Conservation (phyloP, 2,797 vertebrate species). For the Paguma larvata region DNA sequence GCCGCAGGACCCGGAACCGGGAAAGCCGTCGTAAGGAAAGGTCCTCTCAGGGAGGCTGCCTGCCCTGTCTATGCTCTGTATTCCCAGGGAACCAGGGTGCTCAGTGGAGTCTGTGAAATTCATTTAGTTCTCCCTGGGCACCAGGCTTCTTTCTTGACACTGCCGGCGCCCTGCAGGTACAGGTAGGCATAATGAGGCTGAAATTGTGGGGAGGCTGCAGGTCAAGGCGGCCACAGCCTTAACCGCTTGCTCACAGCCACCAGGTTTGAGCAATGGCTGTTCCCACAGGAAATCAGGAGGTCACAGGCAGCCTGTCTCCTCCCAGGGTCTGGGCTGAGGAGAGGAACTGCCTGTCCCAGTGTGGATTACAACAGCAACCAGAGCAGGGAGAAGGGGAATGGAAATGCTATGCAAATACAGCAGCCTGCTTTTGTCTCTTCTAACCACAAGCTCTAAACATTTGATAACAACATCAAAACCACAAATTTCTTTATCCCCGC, state of each 20-base stretch:
- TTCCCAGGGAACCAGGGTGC: slow-evolving; percentile 29
- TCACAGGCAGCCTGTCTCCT: not conserved
- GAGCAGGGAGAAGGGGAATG: not conserved
- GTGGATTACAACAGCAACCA: not conserved
- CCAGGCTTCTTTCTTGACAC: not conserved
- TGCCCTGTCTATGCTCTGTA: slow-evolving; percentile 14
- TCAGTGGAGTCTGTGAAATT: not conserved
- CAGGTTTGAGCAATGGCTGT: not conserved
- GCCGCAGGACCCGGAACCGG: not conserved
- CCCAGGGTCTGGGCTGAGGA: not conserved
- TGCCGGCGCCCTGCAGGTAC: not conserved
- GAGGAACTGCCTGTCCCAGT: not conserved
- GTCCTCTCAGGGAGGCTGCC: not conserved
- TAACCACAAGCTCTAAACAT: slow-evolving; percentile 56
- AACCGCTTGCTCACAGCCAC: not conserved
- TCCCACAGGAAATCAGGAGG: not conserved
- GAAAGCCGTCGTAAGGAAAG: not conserved
- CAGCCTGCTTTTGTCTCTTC: slow-evolving; percentile 44
- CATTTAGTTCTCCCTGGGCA: not conserved
- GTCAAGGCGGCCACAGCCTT: not conserved
- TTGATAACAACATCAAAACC: slow-evolving; percentile 67
- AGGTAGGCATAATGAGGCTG: not conserved
- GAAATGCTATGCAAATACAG: not conserved
- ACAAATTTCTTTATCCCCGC: slow-evolving; percentile 46
- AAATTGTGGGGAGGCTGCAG: not conserved